These are phyloP conservation scores for Poeciliopsis retropinna DNA, from an alignment of 2,113 vertebrate genomes.

Conservation along the genomic window DNA sequence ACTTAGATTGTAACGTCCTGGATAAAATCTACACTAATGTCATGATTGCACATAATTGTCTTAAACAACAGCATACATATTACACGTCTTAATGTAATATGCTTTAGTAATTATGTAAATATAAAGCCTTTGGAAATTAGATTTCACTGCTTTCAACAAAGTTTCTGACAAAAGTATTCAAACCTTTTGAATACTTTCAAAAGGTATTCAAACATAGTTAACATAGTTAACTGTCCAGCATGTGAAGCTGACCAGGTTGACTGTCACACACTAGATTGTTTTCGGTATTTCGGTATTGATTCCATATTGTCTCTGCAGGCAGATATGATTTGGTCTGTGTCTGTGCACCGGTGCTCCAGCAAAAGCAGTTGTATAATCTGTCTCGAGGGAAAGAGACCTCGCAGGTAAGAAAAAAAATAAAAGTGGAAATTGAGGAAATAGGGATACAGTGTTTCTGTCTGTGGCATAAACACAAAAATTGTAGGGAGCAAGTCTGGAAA, in stretches of 20 bases:
- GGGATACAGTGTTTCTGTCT: slow-evolving; percentile 29
- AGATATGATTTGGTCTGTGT: background rate
- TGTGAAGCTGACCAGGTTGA: slow-evolving; percentile 24
- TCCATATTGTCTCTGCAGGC: slow-evolving; percentile 20
- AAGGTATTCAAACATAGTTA: no score
- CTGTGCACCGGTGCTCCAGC: background rate
- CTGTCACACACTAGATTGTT: slow-evolving; percentile 34
- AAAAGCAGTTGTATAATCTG: slow-evolving; percentile 8
- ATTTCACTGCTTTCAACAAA: no score
- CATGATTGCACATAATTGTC: no score
- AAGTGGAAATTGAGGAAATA: slow-evolving; percentile 47
- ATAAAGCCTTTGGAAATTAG: no score
- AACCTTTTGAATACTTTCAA: no score
- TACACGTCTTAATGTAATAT: no score
- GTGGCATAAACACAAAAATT: background rate
- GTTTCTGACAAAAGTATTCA: no score
- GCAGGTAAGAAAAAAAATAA: slow-evolving; percentile 4
- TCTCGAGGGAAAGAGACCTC: slow-evolving; percentile 15
- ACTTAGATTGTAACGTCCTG: no score
- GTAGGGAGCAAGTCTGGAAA: slow-evolving; percentile 27
- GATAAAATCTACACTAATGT: no score
- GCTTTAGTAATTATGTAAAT: no score
- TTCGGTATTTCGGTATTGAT: slow-evolving; percentile 45
- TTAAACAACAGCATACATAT: no score
- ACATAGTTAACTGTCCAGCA: no score